Evolutionary conservation across 2,797 vertebrate genomes (phyloP).

Genomic region (Sebastes taczanowskii): DNA sequence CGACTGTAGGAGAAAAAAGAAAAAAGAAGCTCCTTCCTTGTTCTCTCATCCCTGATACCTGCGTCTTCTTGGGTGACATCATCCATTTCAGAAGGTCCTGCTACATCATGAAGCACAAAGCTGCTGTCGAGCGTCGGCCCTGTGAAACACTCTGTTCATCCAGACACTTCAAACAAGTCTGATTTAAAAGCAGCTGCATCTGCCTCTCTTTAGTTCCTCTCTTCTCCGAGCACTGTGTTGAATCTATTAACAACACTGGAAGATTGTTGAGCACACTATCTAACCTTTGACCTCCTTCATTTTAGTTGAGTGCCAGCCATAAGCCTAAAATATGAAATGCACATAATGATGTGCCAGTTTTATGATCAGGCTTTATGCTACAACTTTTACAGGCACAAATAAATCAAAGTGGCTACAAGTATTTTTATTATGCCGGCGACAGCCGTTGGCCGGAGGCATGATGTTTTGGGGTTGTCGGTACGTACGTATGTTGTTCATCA

Average conservation of each 20-base stretch:
- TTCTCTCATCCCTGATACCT: constrained; percentile 18
- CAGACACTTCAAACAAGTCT: not conserved
- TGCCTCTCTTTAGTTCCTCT: not conserved
- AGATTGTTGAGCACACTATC: not conserved
- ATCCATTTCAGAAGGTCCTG: constrained; percentile 40
- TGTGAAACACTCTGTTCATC: not conserved
- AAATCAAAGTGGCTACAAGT: too few relatives aligned
- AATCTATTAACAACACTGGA: not conserved
- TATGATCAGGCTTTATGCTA: not conserved
- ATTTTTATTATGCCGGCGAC: too few relatives aligned
- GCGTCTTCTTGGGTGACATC: constrained; percentile 45
- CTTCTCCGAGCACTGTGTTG: not conserved
- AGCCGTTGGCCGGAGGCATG: too few relatives aligned
- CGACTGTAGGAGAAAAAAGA: not conserved
- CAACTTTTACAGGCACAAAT: too few relatives aligned
- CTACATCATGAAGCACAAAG: constrained; percentile 44
- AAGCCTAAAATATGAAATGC: not conserved
- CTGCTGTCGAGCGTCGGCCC: not conserved
- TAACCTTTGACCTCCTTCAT: not conserved
- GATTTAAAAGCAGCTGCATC: not conserved
- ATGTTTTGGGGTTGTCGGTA: too few relatives aligned
- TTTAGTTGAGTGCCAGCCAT: not conserved
- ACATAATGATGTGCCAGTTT: not conserved
- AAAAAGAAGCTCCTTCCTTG: not conserved
- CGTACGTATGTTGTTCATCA: not conserved